phyloP scores from a whole-genome alignment of 2,888 invertebrate genomes.

The Encarsia formosa region DNA sequence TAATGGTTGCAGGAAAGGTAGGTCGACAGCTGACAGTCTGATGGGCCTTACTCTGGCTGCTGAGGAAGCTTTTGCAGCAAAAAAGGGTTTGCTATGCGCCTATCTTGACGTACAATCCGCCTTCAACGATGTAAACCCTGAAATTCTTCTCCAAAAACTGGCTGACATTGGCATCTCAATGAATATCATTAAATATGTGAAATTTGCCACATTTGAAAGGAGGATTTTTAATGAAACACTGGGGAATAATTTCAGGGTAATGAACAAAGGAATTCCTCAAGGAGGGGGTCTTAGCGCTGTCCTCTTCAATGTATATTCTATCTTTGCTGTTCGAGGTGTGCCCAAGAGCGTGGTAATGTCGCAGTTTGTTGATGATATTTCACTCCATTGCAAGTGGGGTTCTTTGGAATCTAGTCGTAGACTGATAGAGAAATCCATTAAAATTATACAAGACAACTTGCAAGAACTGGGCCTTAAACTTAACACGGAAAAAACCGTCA shows the following conservation, averaged over 20 bases:
- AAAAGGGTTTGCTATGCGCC: too few relatives aligned
- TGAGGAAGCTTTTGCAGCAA: too few relatives aligned
- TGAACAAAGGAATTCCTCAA: neutral
- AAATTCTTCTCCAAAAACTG: too few relatives aligned
- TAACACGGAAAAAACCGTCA: neutral
- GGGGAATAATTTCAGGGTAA: neutral
- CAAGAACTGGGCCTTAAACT: neutral
- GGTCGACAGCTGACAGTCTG: too few relatives aligned
- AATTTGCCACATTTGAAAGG: too few relatives aligned
- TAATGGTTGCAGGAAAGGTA: too few relatives aligned
- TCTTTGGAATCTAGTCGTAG: neutral
- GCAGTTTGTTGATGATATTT: conserved; percentile 12
- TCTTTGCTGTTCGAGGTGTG: neutral
- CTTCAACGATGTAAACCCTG: too few relatives aligned
- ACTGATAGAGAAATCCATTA: neutral
- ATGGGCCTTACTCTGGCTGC: too few relatives aligned
- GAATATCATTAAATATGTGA: too few relatives aligned
- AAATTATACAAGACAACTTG: neutral
- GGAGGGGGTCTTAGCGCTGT: neutral
- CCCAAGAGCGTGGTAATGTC: conserved; percentile 2
- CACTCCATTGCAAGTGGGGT: neutral
- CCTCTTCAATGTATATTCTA: neutral
- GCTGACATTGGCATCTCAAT: too few relatives aligned
- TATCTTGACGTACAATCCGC: too few relatives aligned
- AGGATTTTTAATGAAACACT: too few relatives aligned